These are phyloP conservation scores for Lytechinus variegatus DNA, from an alignment of 35 echinoderm and acorn worm genomes.

Conservation along the genomic window DNA sequence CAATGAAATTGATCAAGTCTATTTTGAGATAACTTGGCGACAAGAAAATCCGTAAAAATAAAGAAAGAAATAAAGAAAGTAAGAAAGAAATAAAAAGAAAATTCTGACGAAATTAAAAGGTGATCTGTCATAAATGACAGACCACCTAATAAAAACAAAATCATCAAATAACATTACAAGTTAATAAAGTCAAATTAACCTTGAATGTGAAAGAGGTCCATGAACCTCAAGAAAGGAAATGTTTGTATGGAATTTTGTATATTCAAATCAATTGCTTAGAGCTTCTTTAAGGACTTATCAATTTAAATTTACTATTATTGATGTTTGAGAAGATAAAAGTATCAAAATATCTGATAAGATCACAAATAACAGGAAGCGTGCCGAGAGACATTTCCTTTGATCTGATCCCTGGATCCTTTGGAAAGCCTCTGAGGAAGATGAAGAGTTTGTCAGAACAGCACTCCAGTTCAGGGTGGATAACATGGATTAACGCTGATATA, in stretches of 20 bases:
- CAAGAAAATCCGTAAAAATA: too few relatives aligned
- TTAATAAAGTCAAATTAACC: neutral
- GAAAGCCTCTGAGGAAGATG: neutral
- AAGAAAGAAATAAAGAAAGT: too few relatives aligned
- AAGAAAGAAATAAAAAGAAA: too few relatives aligned
- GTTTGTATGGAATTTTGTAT: neutral
- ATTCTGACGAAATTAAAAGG: too few relatives aligned
- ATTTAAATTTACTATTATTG: neutral
- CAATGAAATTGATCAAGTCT: too few relatives aligned
- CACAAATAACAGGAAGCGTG: neutral
- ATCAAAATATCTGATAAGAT: neutral
- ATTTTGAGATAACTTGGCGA: too few relatives aligned
- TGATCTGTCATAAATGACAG: too few relatives aligned
- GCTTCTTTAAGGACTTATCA: neutral
- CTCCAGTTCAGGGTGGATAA: neutral
- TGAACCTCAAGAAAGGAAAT: neutral
- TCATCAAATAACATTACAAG: too few relatives aligned
- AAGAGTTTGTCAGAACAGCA: neutral
- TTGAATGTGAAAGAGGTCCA: neutral
- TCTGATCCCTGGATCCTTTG: neutral
- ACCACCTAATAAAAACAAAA: too few relatives aligned
- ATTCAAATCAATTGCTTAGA: neutral
- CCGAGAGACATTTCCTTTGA: neutral
- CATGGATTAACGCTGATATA: neutral
- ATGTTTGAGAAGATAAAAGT: constrained; percentile 4